Percentiles rank a stretch among this genome's conserved stretches.
phyloP scores from a whole-genome alignment of 92 coral and sea anemone genomes.

The Phenganax stokvisi region DNA sequence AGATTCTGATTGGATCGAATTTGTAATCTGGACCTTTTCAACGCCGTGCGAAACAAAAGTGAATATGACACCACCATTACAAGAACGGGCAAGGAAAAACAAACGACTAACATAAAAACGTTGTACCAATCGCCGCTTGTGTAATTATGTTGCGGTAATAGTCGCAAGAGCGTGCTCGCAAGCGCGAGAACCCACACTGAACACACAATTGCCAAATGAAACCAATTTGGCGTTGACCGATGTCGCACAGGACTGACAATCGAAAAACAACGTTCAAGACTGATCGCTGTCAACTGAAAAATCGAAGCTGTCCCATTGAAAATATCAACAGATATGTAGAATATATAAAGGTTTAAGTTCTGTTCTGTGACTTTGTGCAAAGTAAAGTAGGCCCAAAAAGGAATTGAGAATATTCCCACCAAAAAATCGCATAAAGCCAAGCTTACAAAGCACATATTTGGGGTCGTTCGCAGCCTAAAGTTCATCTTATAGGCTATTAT shows the following conservation, averaged over 20 bases:
- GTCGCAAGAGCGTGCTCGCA: slow-evolving; percentile 59
- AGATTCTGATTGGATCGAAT: slow-evolving; percentile 46
- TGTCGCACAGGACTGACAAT: slow-evolving; percentile 75
- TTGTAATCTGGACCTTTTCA: slow-evolving; percentile 42
- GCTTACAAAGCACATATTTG: slow-evolving; percentile 65
- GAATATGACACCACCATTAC: slow-evolving; percentile 62
- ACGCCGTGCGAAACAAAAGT: slow-evolving; percentile 50
- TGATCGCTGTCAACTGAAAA: slow-evolving; percentile 73
- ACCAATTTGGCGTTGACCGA: slow-evolving; percentile 54
- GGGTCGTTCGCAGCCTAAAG: slow-evolving; percentile 64
- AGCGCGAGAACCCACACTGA: slow-evolving; percentile 68
- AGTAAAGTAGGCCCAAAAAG: slow-evolving; percentile 62
- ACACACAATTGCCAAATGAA: slow-evolving; percentile 58
- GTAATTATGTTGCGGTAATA: slow-evolving; percentile 60
- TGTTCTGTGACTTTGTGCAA: slow-evolving; percentile 30
- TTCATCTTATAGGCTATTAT: slow-evolving; percentile 63
- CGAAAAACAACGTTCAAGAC: slow-evolving; percentile 79
- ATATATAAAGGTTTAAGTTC: slow-evolving; percentile 42
- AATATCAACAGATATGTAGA: slow-evolving; percentile 69
- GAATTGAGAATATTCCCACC: slow-evolving; percentile 76
- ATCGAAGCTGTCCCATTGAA: slow-evolving; percentile 81
- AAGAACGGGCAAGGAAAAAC: slow-evolving; percentile 62
- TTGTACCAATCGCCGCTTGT: slow-evolving; percentile 55
- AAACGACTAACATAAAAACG: slow-evolving; percentile 62
- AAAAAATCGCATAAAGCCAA: slow-evolving; percentile 67